Evolutionary conservation across 1,140 invertebrate species (phyloP).

Genomic region (Akabosia matsudoensis): DNA sequence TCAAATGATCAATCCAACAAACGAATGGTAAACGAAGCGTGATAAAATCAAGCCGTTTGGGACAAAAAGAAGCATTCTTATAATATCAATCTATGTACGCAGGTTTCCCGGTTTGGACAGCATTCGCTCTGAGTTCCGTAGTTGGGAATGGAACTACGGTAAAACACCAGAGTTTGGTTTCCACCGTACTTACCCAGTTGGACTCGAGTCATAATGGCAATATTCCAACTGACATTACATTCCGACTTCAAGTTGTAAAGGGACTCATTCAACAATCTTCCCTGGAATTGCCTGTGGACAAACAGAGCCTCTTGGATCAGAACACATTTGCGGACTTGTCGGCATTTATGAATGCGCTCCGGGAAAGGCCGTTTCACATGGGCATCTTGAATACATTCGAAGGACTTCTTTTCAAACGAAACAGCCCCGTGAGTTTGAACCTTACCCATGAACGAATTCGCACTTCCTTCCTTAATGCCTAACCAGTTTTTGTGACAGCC

Average conservation of each 20-base stretch:
- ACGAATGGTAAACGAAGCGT: conserved; percentile 70
- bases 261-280: conserved; percentile 32
- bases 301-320: conserved; percentile 26
- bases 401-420: conserved; percentile 40
- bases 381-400: conserved; percentile 39
- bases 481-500: not conserved
- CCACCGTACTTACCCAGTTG: conserved; percentile 40
- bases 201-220: not conserved
- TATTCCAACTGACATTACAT: conserved; percentile 16
- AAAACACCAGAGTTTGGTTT: conserved; percentile 80
- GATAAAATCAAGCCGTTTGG: conserved; percentile 59
- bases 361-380: conserved; percentile 34
- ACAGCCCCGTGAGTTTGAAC: conserved; percentile 36
- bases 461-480: conserved; percentile 11
- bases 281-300: conserved; percentile 31
- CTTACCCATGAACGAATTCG: not conserved
- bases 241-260: conserved; percentile 34
- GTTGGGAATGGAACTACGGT: conserved; percentile 87
- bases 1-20: conserved; percentile 78
- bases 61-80: no score
- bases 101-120: conserved; percentile 60
- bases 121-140: conserved; percentile 63
- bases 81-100: not conserved
- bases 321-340: conserved; percentile 36
- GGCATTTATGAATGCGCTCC: conserved; percentile 40